Conservation (phyloP, 2,888 invertebrate genomes). For the Mythimna pallens region DNA sequence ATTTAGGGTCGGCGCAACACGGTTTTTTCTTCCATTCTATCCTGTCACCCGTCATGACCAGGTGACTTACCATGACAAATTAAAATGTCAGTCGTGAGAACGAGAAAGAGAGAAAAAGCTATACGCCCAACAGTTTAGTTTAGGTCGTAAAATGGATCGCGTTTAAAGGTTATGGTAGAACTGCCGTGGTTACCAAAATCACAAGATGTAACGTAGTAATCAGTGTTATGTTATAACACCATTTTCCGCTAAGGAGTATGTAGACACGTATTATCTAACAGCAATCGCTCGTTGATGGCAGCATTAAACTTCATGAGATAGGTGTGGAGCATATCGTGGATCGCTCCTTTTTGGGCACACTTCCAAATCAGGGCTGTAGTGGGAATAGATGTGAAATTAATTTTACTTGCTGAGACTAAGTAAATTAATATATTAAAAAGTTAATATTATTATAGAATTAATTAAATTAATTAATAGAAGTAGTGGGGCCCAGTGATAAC, state of each 20-base stretch:
- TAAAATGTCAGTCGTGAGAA: no score
- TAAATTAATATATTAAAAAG: neutral
- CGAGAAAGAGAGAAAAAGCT: neutral
- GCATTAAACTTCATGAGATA: constrained; percentile 45
- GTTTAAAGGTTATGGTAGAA: no score
- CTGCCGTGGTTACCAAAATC: no score
- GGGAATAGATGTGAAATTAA: constrained; percentile 37
- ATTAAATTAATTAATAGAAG: no score
- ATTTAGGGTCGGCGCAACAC: no score
- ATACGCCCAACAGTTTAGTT: no score
- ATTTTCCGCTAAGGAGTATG: constrained; percentile 12
- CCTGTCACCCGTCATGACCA: neutral
- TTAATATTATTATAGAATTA: no score
- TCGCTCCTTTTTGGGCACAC: constrained; percentile 37
- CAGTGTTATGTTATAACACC: neutral
- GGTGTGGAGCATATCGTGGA: constrained; percentile 40
- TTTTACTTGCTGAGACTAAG: constrained; percentile 16
- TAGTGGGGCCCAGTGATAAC: no score
- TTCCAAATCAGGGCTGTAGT: constrained; percentile 34
- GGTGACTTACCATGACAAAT: no score
- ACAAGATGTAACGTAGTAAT: neutral
- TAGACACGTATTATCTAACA: constrained; percentile 10
- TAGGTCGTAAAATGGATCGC: no score
- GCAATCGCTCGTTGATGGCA: constrained; percentile 25
- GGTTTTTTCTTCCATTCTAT: no score